Conservation (phyloP, 1,140 invertebrate genomes). For the Bombus picipes region DNA sequence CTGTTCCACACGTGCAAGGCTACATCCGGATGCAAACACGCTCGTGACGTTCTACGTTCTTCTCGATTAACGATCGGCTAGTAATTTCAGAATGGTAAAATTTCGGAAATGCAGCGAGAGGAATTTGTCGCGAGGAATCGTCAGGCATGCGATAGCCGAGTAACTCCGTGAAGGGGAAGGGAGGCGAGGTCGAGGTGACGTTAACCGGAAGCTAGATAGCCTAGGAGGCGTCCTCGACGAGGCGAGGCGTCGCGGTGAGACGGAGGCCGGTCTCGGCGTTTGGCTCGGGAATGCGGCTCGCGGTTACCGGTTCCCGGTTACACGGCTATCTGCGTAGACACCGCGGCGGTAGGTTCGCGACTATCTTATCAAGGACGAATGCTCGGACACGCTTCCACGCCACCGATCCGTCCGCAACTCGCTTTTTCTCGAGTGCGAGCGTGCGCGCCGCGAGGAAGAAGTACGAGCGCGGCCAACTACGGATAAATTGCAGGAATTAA, state of each 20-base stretch:
- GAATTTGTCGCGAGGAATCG: too few species aligned
- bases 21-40: background rate
- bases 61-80: background rate
- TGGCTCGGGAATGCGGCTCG: conserved; percentile 58
- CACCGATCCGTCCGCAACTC: conserved; percentile 48
- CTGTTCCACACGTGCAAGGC: background rate
- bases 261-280: conserved; percentile 44
- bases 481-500: conserved; percentile 56
- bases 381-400: conserved; percentile 48
- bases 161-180: background rate
- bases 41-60: background rate
- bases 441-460: conserved; percentile 12
- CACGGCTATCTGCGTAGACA: conserved; percentile 49
- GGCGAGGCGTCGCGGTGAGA: conserved; percentile 22
- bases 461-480: background rate
- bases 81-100: background rate
- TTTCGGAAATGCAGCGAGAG: background rate
- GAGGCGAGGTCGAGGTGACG: conserved; percentile 38
- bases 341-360: conserved; percentile 55
- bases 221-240: conserved; percentile 16
- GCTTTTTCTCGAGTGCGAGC: conserved; percentile 29
- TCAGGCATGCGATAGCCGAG: background rate
- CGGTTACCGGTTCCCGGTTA: conserved; percentile 62
- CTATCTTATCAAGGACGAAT: conserved; percentile 69
- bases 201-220: conserved; percentile 59